Percentiles rank a stretch among this genome's conserved stretches.
Evolutionary conservation across 2,113 vertebrate genomes (phyloP).

Genomic region (Ovis canadensis): DNA sequence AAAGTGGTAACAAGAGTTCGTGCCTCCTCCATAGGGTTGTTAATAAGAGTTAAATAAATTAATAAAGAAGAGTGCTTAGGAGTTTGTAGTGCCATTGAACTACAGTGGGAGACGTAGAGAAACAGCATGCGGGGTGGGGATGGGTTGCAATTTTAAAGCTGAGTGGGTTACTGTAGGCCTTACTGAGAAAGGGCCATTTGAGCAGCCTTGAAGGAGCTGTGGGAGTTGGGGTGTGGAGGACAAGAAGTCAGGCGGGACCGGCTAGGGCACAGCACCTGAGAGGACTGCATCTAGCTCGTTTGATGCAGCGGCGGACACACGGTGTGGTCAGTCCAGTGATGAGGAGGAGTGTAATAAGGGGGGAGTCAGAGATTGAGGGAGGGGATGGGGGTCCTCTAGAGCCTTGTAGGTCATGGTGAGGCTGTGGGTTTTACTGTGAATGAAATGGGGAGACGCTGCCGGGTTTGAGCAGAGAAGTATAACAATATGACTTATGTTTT

Average conservation of each 20-base stretch:
- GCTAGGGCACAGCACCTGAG: background rate
- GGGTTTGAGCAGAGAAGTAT: background rate
- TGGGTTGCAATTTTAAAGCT: background rate
- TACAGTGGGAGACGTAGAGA: background rate
- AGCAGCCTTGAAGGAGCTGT: background rate
- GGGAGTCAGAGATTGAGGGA: background rate
- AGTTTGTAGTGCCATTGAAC: background rate
- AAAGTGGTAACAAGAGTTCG: background rate
- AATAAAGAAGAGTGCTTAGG: background rate
- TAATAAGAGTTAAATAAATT: background rate
- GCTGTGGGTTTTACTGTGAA: background rate
- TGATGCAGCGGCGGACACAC: background rate
- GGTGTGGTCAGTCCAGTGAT: background rate
- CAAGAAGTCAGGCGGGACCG: rapidly evolving
- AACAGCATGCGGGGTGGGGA: rapidly evolving
- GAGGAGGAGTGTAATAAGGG: background rate
- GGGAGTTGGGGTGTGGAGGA: background rate
- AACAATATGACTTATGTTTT: background rate
- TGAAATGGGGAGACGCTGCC: background rate
- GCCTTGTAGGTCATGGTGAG: background rate
- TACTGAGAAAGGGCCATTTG: background rate
- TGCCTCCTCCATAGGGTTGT: background rate
- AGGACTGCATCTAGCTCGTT: too few relatives aligned
- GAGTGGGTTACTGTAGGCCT: background rate
- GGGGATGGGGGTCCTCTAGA: background rate